Conservation (phyloP, 92 coral and sea anemone species). For the Zoanthus sociatus region DNA sequence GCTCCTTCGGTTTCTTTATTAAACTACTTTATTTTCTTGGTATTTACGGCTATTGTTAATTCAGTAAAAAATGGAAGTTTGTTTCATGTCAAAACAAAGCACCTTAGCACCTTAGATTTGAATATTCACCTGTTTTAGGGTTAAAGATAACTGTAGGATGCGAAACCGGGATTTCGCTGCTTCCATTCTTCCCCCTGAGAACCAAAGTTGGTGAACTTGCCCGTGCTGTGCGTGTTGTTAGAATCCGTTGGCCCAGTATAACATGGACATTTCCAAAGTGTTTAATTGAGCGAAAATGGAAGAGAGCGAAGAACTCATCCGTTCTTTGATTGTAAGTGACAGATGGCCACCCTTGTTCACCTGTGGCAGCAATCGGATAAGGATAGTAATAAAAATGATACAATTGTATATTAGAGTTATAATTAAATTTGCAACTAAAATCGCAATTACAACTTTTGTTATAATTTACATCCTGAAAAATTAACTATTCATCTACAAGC, state of each 20-base stretch:
- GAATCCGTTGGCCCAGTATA: constrained; percentile 86
- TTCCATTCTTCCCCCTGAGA: constrained; percentile 48
- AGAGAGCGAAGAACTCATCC: constrained; percentile 77
- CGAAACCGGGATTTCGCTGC: constrained; percentile 38
- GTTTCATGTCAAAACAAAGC: too few relatives aligned
- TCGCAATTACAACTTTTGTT: too few relatives aligned
- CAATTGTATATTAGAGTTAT: too few relatives aligned
- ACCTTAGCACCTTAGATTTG: too few relatives aligned
- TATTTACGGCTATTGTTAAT: too few relatives aligned
- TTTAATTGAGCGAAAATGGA: constrained; percentile 78
- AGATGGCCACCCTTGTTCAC: constrained; percentile 95
- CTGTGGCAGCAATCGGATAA: constrained; percentile 38
- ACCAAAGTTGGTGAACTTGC: constrained; percentile 73
- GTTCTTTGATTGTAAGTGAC: constrained; percentile 77
- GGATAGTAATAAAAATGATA: too few relatives aligned
- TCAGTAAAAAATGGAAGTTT: too few relatives aligned
- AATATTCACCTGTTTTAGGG: constrained; percentile 74
- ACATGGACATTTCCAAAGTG: constrained; percentile 70
- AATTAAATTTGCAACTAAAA: too few relatives aligned
- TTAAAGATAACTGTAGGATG: constrained; percentile 80
- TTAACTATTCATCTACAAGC: too few relatives aligned
- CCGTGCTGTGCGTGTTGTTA: constrained; percentile 65
- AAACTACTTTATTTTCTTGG: too few relatives aligned
- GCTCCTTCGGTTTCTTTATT: too few relatives aligned
- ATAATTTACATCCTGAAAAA: too few relatives aligned